These are phyloP conservation scores for Galago senegalensis DNA, from an alignment of 2,797 vertebrate species.

Conservation along the genomic window DNA sequence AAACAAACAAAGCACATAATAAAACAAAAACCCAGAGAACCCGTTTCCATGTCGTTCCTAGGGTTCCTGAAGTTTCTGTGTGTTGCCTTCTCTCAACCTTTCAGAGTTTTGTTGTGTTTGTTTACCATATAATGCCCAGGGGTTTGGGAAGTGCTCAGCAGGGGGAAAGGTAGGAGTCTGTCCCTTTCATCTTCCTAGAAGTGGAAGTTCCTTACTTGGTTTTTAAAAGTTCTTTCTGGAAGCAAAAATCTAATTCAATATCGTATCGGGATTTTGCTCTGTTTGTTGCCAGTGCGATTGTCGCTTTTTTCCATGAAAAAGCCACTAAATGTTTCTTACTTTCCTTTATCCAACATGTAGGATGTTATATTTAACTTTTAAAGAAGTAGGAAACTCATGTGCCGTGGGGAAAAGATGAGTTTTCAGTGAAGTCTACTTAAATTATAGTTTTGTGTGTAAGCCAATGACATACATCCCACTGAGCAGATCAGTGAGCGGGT, in stretches of 20 bases:
- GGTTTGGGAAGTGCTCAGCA: neutral
- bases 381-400: neutral
- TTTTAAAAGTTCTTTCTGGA: neutral
- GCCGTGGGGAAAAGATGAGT: neutral
- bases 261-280: neutral
- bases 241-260: neutral
- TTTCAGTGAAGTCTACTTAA: conserved; percentile 35
- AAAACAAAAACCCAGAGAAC: neutral
- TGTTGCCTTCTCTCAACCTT: neutral
- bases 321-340: neutral
- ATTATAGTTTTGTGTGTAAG: neutral
- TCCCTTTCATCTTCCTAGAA: neutral
- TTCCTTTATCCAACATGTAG: neutral
- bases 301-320: neutral
- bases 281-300: neutral
- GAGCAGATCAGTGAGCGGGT: neutral
- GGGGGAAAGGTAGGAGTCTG: neutral
- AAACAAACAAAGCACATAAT: neutral
- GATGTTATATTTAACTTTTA: neutral
- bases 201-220: neutral
- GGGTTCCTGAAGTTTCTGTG: neutral
- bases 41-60: neutral
- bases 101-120: neutral
- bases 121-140: neutral
- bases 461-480: neutral